Evolutionary conservation across 2,888 invertebrate species (phyloP).

Genomic region (Lycocerus yunnanus): DNA sequence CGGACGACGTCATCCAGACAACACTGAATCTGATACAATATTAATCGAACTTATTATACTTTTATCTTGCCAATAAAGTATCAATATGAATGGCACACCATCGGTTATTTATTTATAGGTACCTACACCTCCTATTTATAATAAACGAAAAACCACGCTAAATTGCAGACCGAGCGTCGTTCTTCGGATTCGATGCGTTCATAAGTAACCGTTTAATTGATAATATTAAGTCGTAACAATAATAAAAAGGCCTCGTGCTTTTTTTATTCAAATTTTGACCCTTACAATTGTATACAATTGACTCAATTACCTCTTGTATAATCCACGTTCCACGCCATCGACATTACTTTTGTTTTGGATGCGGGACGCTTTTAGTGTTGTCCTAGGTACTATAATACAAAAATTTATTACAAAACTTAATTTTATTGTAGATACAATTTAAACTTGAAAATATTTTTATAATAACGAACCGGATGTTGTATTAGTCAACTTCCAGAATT

Average conservation of each 20-base stretch:
- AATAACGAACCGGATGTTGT: not conserved
- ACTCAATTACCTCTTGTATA: not conserved
- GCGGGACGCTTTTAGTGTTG: not conserved
- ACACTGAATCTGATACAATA: slow-evolving; percentile 5
- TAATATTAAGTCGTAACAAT: not conserved
- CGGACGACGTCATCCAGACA: slow-evolving; percentile 23
- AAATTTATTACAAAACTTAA: not conserved
- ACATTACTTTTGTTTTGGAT: not conserved
- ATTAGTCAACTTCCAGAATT: not conserved
- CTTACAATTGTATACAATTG: not conserved
- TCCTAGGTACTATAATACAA: not conserved
- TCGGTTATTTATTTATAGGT: slow-evolving; percentile 16
- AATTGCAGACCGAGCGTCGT: too few relatives aligned
- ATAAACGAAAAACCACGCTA: not conserved
- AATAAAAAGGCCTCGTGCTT: not conserved
- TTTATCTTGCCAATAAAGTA: slow-evolving; percentile 21
- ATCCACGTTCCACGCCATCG: not conserved
- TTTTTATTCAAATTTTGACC: not conserved
- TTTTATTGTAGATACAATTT: not conserved
- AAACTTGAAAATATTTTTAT: not conserved
- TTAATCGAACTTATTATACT: slow-evolving; percentile 8
- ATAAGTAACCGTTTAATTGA: not conserved
- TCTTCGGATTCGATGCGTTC: not conserved
- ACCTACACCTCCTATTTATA: slow-evolving; percentile 13
- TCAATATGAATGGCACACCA: slow-evolving; percentile 1